phyloP scores from a whole-genome alignment of 2,888 invertebrate genomes.

The Apoda limacodes region DNA sequence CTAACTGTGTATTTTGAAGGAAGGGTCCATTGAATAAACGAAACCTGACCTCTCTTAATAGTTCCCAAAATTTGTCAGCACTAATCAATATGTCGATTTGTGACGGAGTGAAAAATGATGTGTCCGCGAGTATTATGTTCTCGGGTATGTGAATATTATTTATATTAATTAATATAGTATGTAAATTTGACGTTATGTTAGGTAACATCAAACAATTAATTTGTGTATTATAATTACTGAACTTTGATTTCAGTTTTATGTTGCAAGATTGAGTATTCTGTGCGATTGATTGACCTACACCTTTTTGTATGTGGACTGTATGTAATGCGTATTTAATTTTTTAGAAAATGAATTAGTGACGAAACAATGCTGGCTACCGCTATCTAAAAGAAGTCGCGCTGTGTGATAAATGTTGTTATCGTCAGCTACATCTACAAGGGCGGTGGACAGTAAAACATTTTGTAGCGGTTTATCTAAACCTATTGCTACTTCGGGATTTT shows the following conservation, averaged over 20 bases:
- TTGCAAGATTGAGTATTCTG: constrained; percentile 16
- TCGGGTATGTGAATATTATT: constrained; percentile 6
- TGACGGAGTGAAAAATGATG: constrained; percentile 5
- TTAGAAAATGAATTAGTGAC: constrained; percentile 17
- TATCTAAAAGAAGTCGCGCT: too few species aligned
- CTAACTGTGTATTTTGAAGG: constrained; percentile 18
- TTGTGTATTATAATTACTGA: constrained; percentile 5
- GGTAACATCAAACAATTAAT: constrained; percentile 18
- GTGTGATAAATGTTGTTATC: constrained; percentile 9
- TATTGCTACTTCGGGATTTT: neutral
- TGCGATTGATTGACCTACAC: constrained; percentile 16
- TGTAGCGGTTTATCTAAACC: constrained; percentile 1
- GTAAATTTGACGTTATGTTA: constrained; percentile 2
- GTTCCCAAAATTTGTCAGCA: constrained; percentile 13
- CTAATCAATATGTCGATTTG: constrained; percentile 15
- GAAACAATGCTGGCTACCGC: constrained; percentile 20
- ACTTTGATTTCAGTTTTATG: constrained; percentile 11
- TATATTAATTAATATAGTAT: neutral
- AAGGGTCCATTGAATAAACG: constrained; percentile 17
- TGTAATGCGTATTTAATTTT: constrained; percentile 11
- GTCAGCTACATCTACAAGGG: constrained; percentile 16
- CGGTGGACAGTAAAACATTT: constrained; percentile 18
- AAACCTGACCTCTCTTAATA: constrained; percentile 13
- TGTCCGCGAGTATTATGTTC: constrained; percentile 13
- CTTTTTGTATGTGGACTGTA: constrained; percentile 21